Evolutionary conservation across 2,797 vertebrate genomes (phyloP), one percentile per base, ranked within the genome.

Genomic region (Alosa sapidissima): DNA sequence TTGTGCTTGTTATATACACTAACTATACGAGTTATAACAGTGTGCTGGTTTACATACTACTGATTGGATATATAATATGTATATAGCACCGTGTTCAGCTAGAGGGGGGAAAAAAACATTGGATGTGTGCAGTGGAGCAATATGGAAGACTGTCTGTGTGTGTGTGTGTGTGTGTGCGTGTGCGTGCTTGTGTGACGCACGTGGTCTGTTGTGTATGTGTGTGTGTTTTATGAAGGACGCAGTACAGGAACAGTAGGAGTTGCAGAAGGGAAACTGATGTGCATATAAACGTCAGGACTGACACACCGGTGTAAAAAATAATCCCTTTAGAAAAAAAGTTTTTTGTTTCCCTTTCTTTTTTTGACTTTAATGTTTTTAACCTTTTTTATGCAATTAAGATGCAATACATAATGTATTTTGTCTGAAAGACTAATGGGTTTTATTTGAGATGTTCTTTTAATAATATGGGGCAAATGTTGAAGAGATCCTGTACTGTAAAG

Each of bases 41-140:
- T 75, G 94, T 95, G 94, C 94, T 94, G 95, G 95, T 96, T 96
- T 96, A 96, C 96, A 96, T 95, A 91, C 93, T 89, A 91, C 93
- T 93, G 94, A 94, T 89, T 91, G 92, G 93, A 93, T 95, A 94
- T 94, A 94, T 88, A 88, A 93, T 94, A 91, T 96, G 94, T 96
- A 95, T 85, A 95, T 95, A 95, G 95, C 94, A 95, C 95, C 94
- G 94, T 95, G 94, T 94, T 92, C 95, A 92, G 91, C 92, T 92
- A 95, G 94, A 95, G 94, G 94, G 93, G 41, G 41, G 54, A 19
- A 19, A 93, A 90, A 94, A 92, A 91, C 93, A 91, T 95, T 84
- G 51, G 87, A 88, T 41, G 84, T 82, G 85, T 86, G 83, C 85
- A 90, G 81, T 91, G 83, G 86, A 87, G 88, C 86, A 62, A 85